Conservation (phyloP, 2,888 invertebrate genomes). For the Lordiphosa fenestrarum region DNA sequence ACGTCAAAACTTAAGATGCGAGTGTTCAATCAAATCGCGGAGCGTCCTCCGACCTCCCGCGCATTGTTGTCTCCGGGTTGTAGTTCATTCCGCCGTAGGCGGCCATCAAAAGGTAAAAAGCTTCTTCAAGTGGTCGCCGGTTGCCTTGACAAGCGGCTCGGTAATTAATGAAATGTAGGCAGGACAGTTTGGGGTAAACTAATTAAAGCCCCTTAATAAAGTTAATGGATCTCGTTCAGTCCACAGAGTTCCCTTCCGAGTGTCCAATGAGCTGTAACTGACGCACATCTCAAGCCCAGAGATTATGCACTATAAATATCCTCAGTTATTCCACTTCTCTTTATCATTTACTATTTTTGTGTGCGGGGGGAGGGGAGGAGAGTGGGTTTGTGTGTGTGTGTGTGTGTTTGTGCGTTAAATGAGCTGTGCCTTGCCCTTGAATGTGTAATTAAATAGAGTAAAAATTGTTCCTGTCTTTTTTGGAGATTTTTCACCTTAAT, state of each 20-base stretch:
- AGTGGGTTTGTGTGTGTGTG: no score
- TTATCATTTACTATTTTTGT: conserved; percentile 17
- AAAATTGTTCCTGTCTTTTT: background rate
- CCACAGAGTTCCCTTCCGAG: conserved; percentile 4
- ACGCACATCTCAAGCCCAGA: conserved; percentile 13
- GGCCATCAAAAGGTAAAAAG: conserved; percentile 60
- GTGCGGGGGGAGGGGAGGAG: background rate
- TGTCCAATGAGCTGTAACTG: conserved; percentile 44
- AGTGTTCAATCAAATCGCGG: conserved; percentile 65
- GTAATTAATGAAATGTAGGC: conserved; percentile 70
- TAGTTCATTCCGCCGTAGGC: conserved; percentile 49
- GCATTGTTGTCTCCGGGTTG: conserved; percentile 35
- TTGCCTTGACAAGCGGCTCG: conserved; percentile 40
- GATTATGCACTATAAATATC: conserved; percentile 40
- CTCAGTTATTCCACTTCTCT: conserved; percentile 24
- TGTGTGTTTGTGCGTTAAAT: conserved; percentile 6
- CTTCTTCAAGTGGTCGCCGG: conserved; percentile 38
- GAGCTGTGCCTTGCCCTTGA: conserved; percentile 16
- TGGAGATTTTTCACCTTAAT: conserved; percentile 1
- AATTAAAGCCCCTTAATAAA: conserved; percentile 68
- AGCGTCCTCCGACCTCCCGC: conserved; percentile 4
- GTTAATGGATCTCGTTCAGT: conserved; percentile 51
- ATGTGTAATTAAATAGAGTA: conserved; percentile 33
- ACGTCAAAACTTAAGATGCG: conserved; percentile 67
- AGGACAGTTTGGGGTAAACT: conserved; percentile 43